Base-by-base conservation (phyloP, 2,797 vertebrate species). In the Danio albolineatus region DNA sequence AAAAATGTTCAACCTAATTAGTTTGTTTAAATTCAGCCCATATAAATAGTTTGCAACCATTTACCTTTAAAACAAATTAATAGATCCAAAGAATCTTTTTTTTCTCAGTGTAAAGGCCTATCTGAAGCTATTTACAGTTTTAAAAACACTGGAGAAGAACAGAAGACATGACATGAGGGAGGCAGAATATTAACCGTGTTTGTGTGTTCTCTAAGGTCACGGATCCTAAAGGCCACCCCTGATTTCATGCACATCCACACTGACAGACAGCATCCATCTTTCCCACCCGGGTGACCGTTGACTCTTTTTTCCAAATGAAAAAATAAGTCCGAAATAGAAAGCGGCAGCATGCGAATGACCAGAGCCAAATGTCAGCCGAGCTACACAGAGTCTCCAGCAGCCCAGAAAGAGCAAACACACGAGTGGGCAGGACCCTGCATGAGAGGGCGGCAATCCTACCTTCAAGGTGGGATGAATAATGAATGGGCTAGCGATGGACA, bases 381-480 rank as follows among this genome's bases (percentile, higher is more conserved):
- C 60, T 64, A 81, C 80, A 73, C 56, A 51, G 82, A 90, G 86
- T 88, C 84, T 71, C 79, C 84, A 86, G 69, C 83, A 67, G 77
- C 51, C 75, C 83, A 83, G 83, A 82, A 79, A 83, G 82, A 86
- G 89, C 91, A 86, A 89, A 90, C 85, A 89, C 88, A 85, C 89
- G 83, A 87, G 86, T 88, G 91, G 92, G 89, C 83, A 88, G 89
- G 84, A 91, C 89, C 88, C 88, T 90, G 89, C 90, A 89, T 90
- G 88, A 91, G 93, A 88, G 87, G 71, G 89, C 89, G 87, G 89
- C 94, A 92, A 90, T 93, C 86, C 92, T 94, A 95, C 94, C 94
- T 95, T 96, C 92, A 92, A 95, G 93, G 93, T 95, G 94, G 93
- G 93, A 95, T 97, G 93, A 96, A 97, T 97, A 95, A 97, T 96